These are phyloP conservation scores for Dipodomys merriami DNA, from an alignment of 2,113 vertebrate genomes.

Conservation along the genomic window DNA sequence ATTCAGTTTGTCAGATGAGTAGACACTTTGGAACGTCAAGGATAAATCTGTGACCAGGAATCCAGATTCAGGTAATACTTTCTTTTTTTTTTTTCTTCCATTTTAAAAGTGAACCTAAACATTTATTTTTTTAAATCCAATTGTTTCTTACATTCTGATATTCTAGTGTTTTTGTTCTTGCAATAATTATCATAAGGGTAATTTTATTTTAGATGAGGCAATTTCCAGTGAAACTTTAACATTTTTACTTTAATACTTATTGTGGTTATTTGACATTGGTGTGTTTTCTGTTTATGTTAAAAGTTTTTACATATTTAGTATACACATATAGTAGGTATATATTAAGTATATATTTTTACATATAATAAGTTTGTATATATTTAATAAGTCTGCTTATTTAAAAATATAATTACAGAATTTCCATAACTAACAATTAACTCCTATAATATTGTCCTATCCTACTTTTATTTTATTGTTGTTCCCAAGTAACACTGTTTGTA, in stretches of 20 bases:
- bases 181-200: neutral
- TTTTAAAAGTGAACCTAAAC: conserved; percentile 64
- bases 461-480: neutral
- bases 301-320: conserved; percentile 3
- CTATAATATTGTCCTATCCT: conserved; percentile 9
- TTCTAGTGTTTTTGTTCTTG: conserved; percentile 56
- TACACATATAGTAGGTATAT: too few species aligned
- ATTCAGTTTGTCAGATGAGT: conserved; percentile 75
- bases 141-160: conserved; percentile 46
- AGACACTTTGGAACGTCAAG: conserved; percentile 82
- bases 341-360: too few species aligned
- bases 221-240: conserved; percentile 4
- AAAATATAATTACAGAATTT: neutral
- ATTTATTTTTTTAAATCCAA: neutral
- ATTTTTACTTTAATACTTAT: neutral
- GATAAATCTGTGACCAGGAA: conserved; percentile 82
- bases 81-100: conserved; percentile 60
- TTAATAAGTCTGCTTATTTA: neutral
- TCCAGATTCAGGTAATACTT: conserved; percentile 85
- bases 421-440: conserved; percentile 42
- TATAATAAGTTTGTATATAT: conserved; percentile 13
- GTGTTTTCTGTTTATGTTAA: conserved; percentile 34
- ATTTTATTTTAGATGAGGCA: conserved; percentile 21
- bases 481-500: neutral
- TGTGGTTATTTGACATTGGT: neutral